Percentiles rank a stretch among this genome's conserved stretches.
Conservation (phyloP, 2,797 vertebrate species). For the Syngnathus acus region DNA sequence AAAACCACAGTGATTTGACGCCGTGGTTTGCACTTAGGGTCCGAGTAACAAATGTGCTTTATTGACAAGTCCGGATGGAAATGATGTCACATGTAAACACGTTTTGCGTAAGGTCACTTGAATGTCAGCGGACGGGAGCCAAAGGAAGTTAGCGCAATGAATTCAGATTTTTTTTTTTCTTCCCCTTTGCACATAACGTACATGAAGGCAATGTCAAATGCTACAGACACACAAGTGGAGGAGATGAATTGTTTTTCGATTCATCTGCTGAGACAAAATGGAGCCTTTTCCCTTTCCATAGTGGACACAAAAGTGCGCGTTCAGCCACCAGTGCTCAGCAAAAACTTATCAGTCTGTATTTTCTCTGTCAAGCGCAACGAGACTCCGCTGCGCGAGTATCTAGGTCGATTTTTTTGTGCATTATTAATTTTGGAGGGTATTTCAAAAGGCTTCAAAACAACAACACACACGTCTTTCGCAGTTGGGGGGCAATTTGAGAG, state of each 20-base stretch:
- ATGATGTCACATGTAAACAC: conserved; percentile 44
- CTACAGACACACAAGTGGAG: too few relatives aligned
- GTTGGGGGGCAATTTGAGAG: background rate
- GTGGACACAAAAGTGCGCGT: background rate
- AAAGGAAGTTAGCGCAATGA: background rate
- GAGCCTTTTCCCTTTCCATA: background rate
- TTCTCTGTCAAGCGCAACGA: background rate
- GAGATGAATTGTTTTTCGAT: too few relatives aligned
- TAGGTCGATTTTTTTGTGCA: background rate
- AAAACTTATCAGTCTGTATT: background rate
- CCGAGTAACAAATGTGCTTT: conserved; percentile 36
- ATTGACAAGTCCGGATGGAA: conserved; percentile 40
- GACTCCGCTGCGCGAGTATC: background rate
- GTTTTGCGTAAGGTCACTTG: conserved; percentile 48
- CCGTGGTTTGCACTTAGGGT: background rate
- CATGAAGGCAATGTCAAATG: background rate
- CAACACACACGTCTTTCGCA: background rate
- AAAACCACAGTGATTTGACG: background rate
- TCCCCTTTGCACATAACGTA: too few relatives aligned
- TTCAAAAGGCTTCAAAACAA: background rate
- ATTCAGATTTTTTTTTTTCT: background rate
- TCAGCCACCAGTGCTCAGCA: background rate
- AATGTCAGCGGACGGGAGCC: conserved; percentile 24
- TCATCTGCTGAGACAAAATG: background rate
- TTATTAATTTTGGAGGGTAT: background rate